A percentile compares a stretch with the other conserved stretches of the same genome.
Evolutionary conservation across 1,140 invertebrate species (phyloP).

Genomic region (Medauroidea extradentata): DNA sequence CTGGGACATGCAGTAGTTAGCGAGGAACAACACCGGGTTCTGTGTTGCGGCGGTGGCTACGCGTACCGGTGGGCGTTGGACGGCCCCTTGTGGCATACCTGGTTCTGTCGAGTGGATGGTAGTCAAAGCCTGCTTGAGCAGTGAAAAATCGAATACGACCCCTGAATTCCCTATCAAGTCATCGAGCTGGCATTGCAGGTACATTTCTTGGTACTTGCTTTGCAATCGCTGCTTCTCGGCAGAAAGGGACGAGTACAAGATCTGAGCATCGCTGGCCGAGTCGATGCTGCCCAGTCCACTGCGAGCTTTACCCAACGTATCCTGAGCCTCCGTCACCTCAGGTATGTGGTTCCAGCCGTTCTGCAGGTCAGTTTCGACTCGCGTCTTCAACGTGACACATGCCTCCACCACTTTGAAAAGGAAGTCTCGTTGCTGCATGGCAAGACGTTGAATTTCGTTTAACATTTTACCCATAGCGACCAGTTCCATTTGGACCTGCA

Average conservation of each 20-base stretch:
- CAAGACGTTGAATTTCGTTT: conserved; percentile 57
- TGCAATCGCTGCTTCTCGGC: conserved; percentile 60
- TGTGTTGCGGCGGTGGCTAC: conserved; percentile 29
- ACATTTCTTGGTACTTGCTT: conserved; percentile 64
- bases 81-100: conserved; percentile 25
- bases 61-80: conserved; percentile 4
- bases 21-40: conserved; percentile 63
- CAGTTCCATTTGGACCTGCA: conserved; percentile 21
- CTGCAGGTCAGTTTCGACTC: conserved; percentile 64
- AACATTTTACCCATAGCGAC: conserved; percentile 47
- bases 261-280: conserved; percentile 52
- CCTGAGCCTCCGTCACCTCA: conserved; percentile 59
- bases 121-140: conserved; percentile 59
- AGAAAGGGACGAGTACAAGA: conserved; percentile 51
- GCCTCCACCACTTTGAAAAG: conserved; percentile 67
- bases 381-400: conserved; percentile 64
- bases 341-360: conserved; percentile 58
- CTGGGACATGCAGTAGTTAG: conserved; percentile 68
- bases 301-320: conserved; percentile 56
- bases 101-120: conserved; percentile 54
- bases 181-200: conserved; percentile 64
- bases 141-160: conserved; percentile 58
- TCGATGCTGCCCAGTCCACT: conserved; percentile 52
- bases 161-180: conserved; percentile 61
- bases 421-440: conserved; percentile 62